These are phyloP conservation scores for Heteronetta atricapilla DNA, from an alignment of 2,113 vertebrate genomes.

Conservation along the genomic window DNA sequence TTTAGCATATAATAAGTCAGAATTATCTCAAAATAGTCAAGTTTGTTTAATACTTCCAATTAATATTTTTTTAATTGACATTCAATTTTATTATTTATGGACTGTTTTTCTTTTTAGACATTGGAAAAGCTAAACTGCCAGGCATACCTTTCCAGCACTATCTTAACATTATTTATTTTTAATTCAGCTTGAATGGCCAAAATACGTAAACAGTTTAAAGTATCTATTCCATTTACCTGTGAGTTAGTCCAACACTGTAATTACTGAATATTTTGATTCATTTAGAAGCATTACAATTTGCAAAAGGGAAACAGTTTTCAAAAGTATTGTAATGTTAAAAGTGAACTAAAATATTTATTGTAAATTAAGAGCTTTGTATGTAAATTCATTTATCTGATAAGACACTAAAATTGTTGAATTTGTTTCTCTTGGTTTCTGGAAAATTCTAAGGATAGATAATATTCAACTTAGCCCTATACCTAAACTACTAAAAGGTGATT, in stretches of 20 bases:
- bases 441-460: not conserved
- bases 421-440: not conserved
- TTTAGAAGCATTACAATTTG: constrained; percentile 14
- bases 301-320: constrained; percentile 19
- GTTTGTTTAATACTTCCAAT: constrained; percentile 29
- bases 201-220: constrained; percentile 31
- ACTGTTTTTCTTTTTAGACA: not conserved
- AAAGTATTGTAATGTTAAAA: not conserved
- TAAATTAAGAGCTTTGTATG: not conserved
- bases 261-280: constrained; percentile 45
- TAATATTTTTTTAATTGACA: constrained; percentile 26
- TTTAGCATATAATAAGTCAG: not conserved
- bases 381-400: not conserved
- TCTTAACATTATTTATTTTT: constrained; percentile 53
- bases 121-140: not conserved
- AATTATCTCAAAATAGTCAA: constrained; percentile 14
- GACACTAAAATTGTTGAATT: not conserved
- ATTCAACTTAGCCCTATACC: not conserved
- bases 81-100: constrained; percentile 45
- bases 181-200: constrained; percentile 44
- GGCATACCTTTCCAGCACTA: not conserved
- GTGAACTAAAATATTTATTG: not conserved
- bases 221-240: not conserved
- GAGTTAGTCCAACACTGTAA: constrained; percentile 47
- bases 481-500: not conserved